Conservation (phyloP, 2,888 invertebrate genomes). For the Pseudococcus jackbeardsleyi region DNA sequence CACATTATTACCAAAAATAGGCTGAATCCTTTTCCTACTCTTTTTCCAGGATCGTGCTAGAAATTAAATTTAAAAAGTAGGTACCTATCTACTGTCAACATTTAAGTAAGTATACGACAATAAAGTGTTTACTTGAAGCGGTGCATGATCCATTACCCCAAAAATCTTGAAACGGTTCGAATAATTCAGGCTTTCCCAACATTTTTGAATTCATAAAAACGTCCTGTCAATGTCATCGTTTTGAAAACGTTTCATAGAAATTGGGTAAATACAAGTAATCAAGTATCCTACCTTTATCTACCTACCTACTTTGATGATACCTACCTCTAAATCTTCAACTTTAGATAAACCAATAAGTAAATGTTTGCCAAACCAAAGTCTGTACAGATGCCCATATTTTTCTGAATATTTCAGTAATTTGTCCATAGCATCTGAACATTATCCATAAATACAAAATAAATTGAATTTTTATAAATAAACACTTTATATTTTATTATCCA, state of each 20-base stretch:
- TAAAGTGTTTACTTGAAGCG: neutral
- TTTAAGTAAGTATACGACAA: no score
- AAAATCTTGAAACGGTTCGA: slow-evolving; percentile 47
- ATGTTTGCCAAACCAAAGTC: slow-evolving; percentile 56
- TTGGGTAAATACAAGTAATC: no score
- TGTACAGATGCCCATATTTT: slow-evolving; percentile 39
- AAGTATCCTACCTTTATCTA: no score
- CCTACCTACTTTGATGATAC: neutral
- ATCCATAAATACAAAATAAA: neutral
- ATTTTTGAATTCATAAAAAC: slow-evolving; percentile 54
- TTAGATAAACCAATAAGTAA: slow-evolving; percentile 43
- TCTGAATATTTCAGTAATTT: slow-evolving; percentile 38
- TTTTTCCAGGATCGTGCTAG: slow-evolving; percentile 45
- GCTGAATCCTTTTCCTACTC: slow-evolving; percentile 39
- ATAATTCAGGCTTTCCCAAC: slow-evolving; percentile 55
- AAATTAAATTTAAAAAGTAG: no score
- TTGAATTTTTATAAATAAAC: neutral
- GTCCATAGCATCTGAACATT: slow-evolving; percentile 33
- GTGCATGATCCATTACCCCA: slow-evolving; percentile 55
- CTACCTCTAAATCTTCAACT: slow-evolving; percentile 54
- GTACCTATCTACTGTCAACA: no score
- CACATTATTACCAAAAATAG: slow-evolving; percentile 40
- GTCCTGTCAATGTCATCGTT: neutral
- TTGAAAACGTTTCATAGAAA: no score
- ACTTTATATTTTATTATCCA: no score